These are phyloP conservation scores for Drosophila nigritarsus DNA, from an alignment of 2,888 invertebrate species.

Conservation along the genomic window DNA sequence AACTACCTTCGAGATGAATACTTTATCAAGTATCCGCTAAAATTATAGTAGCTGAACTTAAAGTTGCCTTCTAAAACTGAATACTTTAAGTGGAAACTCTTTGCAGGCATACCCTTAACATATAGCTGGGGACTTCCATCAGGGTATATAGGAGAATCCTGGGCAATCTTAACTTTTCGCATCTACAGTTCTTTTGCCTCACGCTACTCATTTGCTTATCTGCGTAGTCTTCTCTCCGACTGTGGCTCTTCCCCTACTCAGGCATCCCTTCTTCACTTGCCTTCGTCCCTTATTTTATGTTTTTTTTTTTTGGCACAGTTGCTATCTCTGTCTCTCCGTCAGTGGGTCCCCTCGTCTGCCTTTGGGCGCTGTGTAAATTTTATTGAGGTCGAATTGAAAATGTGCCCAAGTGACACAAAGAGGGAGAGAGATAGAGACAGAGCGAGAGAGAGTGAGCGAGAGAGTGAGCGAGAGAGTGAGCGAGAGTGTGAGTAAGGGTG, in stretches of 20 bases:
- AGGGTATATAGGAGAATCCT: conserved; percentile 11
- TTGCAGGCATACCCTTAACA: neutral
- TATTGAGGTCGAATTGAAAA: conserved; percentile 79
- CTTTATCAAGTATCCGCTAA: neutral
- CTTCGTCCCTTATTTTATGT: neutral
- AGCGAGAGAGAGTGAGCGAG: neutral
- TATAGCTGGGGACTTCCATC: neutral
- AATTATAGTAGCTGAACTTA: neutral
- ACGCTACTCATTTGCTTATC: conserved; percentile 38
- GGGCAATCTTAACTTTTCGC: neutral
- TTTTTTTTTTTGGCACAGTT: neutral
- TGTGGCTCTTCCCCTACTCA: neutral
- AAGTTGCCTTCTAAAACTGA: neutral
- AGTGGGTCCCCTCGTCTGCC: conserved; percentile 10
- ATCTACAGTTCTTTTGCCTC: conserved; percentile 16
- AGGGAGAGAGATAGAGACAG: neutral
- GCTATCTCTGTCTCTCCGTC: conserved; percentile 2
- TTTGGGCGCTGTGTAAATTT: conserved; percentile 65
- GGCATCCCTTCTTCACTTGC: neutral
- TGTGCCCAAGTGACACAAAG: conserved; percentile 55
- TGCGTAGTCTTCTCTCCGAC: conserved; percentile 26
- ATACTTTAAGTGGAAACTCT: neutral
- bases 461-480: neutral
- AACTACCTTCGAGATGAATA: neutral
- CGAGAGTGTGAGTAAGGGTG: neutral